Base-by-base conservation (phyloP, 2,888 invertebrate genomes). In the Lordiphosa fenestrarum region DNA sequence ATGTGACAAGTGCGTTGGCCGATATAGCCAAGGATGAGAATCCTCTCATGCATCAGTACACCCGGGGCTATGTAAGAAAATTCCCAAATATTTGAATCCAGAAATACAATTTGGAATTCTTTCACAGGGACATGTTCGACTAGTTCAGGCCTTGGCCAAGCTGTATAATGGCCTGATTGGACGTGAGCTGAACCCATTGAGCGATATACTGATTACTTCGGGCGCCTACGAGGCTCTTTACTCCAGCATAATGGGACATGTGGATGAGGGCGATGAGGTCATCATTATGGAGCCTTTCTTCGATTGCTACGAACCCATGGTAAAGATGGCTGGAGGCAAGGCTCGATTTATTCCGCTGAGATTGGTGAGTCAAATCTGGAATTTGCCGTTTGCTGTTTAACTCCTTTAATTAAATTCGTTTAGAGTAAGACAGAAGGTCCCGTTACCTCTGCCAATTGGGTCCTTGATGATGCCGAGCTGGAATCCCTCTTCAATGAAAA, bases 241-340 rank as follows among this genome's bases (percentile, higher is more conserved):
- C 90, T 94, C 94, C 46, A 90, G 95, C 7, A 94, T 98, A 64
- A 92, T 95, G 88, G 92, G 98, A 5, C 95, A 97, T 85, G 93
- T 98, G 6, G 95, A 95, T 75, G 92, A 92, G 1, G 97, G 94
- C 0, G 95, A 95, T 87, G 96, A 98, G 91, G 98, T 97, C 55
- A 97, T 99, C 61, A 96, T 99, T 21, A 97, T 99, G 69, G 99
- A 99, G 88, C 99, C 99, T 0, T 99, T 94, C 90, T 99, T 98
- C 87, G 99, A 99, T 90, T 99, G 98, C 87, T 99, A 99, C 86
- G 96, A 95, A 72, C 97, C 98, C 1, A 98, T 99, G 95, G 95
- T 98, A 10, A 92, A 91, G 71, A 93, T 94, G 76, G 97, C 97
- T 2, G 96, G 97, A 1, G 99, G 98, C 0, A 90, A 92, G 13